Percentiles rank a stretch among this genome's conserved stretches.
Evolutionary conservation across 2,888 invertebrate species (phyloP).

Genomic region (Andrena trimmerana): DNA sequence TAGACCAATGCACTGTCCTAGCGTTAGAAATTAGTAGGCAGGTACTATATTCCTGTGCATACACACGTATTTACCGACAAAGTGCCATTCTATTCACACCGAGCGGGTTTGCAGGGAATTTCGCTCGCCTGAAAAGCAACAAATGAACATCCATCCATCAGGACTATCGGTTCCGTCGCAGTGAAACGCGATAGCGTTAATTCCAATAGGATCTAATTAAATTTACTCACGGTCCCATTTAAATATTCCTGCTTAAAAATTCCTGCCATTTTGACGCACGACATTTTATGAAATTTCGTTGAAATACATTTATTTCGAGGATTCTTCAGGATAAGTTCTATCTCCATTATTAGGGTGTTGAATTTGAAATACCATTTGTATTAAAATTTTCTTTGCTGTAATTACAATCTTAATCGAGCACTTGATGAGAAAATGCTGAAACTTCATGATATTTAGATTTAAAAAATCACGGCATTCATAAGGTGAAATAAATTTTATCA

Average conservation of each 20-base stretch:
- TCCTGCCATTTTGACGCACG: too few relatives aligned
- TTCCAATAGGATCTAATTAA: slow-evolving; percentile 45
- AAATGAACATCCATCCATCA: slow-evolving; percentile 42
- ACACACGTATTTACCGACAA: slow-evolving; percentile 15
- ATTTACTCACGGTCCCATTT: slow-evolving; percentile 22
- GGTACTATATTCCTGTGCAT: slow-evolving; percentile 25
- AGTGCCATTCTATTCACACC: slow-evolving; percentile 11
- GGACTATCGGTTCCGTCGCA: slow-evolving; percentile 3
- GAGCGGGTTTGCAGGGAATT: slow-evolving; percentile 30
- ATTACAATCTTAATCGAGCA: too few relatives aligned
- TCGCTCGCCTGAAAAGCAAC: slow-evolving; percentile 47
- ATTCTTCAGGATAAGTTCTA: too few relatives aligned
- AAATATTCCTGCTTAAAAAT: slow-evolving; percentile 6
- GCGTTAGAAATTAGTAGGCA: slow-evolving; percentile 52
- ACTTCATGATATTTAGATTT: too few relatives aligned
- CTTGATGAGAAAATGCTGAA: too few relatives aligned
- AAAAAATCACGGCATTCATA: too few relatives aligned
- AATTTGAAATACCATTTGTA: too few relatives aligned
- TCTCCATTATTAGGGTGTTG: too few relatives aligned
- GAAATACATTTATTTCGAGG: too few relatives aligned
- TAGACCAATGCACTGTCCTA: slow-evolving; percentile 40
- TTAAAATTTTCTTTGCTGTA: too few relatives aligned
- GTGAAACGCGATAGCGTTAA: slow-evolving; percentile 32
- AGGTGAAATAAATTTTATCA: too few relatives aligned
- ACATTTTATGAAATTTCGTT: too few relatives aligned